Percentiles rank a stretch among this genome's conserved stretches.
Evolutionary conservation across 1,140 invertebrate species (phyloP).

Genomic region (Lerema accius): DNA sequence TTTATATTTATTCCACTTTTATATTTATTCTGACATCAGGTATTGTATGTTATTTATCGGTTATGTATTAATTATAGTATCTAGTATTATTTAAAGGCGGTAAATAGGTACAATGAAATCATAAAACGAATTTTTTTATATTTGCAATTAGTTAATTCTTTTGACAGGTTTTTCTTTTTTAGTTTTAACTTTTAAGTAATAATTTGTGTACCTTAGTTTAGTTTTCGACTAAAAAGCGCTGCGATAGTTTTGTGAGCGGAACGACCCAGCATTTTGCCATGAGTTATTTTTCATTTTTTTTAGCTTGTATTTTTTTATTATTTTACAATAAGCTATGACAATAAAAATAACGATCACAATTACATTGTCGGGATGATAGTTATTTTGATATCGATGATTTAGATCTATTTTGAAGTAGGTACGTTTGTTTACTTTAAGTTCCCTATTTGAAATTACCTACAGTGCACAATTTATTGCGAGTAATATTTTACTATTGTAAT

Average conservation of each 20-base stretch:
- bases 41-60: background rate
- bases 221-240: slow-evolving; percentile 41
- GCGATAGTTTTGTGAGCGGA: slow-evolving; percentile 27
- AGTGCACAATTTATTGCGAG: slow-evolving; percentile 67
- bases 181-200: slow-evolving; percentile 47
- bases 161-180: slow-evolving; percentile 50
- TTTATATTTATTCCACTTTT: slow-evolving; percentile 11
- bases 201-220: slow-evolving; percentile 53
- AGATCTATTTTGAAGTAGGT: background rate
- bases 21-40: background rate
- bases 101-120: slow-evolving; percentile 60
- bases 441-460: slow-evolving; percentile 6
- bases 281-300: slow-evolving; percentile 34
- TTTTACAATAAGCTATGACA: slow-evolving; percentile 8
- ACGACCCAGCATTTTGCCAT: slow-evolving; percentile 42
- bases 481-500: slow-evolving; percentile 56
- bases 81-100: background rate
- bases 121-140: slow-evolving; percentile 62
- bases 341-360: background rate
- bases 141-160: slow-evolving; percentile 48
- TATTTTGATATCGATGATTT: background rate
- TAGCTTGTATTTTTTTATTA: slow-evolving; percentile 37
- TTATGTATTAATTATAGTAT: background rate
- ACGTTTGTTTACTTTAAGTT: background rate
- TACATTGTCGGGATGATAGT: background rate